These are phyloP conservation scores for Propithecus perrieri DNA, from an alignment of 2,797 vertebrate species.

Conservation along the genomic window DNA sequence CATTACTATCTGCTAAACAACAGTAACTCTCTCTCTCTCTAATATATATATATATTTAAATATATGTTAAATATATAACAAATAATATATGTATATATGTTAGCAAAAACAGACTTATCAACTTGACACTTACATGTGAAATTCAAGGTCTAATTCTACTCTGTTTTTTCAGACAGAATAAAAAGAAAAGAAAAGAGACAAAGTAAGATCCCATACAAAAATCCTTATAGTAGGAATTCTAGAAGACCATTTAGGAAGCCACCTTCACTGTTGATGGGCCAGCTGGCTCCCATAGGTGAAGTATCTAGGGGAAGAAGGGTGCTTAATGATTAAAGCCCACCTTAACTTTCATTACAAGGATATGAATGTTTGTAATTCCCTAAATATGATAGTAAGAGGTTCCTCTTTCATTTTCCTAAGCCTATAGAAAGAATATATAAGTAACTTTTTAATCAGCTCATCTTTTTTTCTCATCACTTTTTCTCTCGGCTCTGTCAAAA, in stretches of 20 bases:
- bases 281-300: not conserved
- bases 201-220: not conserved
- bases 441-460: not conserved
- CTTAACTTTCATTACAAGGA: not conserved
- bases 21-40: not conserved
- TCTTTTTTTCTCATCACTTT: not conserved
- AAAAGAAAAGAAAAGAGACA: constrained; percentile 11
- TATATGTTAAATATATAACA: not conserved
- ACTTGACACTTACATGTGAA: not conserved
- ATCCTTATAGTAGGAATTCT: not conserved
- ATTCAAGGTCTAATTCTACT: constrained; percentile 15
- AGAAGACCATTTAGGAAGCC: not conserved
- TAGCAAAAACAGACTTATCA: constrained; percentile 3
- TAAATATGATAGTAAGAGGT: not conserved
- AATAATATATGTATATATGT: not conserved
- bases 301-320: not conserved
- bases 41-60: too few species aligned
- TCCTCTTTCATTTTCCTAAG: not conserved
- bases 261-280: not conserved
- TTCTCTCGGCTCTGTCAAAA: not conserved
- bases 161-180: constrained; percentile 9
- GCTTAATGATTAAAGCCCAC: not conserved
- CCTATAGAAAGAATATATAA: not conserved
- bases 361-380: not conserved
- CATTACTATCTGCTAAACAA: not conserved